Conservation (phyloP, 30 jellyfish, hydroid and myxozoan genomes). For the Turritopsis dohrnii region DNA sequence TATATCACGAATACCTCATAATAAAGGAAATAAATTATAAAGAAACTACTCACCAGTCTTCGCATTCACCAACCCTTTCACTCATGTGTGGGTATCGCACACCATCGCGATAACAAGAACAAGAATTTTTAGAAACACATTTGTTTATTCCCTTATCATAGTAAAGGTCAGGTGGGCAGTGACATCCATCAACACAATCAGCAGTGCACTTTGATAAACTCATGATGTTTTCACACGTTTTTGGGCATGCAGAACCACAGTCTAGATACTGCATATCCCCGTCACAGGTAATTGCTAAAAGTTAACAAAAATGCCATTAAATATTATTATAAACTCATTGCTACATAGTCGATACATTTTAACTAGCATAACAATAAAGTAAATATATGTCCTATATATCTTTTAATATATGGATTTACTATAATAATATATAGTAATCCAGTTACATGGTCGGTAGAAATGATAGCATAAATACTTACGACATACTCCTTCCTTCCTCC, state of each 20-base stretch:
- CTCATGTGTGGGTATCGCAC: constrained; percentile 69
- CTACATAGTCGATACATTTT: too few relatives aligned
- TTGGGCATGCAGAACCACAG: constrained; percentile 99
- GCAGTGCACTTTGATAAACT: constrained; percentile 57
- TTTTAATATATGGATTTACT: neutral
- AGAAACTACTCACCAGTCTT: constrained; percentile 78
- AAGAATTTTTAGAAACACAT: constrained; percentile 68
- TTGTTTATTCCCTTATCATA: constrained; percentile 44
- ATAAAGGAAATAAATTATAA: neutral
- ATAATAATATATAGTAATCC: neutral
- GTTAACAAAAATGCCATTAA: constrained; percentile 1
- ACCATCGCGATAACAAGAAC: constrained; percentile 85
- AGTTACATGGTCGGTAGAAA: neutral
- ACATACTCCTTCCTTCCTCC: constrained; percentile 83
- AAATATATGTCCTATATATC: too few relatives aligned
- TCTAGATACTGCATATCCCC: constrained; percentile 64
- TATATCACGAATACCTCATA: neutral
- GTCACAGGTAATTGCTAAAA: constrained; percentile 70
- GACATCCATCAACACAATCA: constrained; percentile 95
- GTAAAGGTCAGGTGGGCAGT: constrained; percentile 79
- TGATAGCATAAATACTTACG: constrained; percentile 56
- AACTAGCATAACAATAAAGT: too few relatives aligned
- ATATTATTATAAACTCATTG: too few relatives aligned
- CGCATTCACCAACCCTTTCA: constrained; percentile 64
- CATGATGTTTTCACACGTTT: constrained; percentile 69